A percentile compares a stretch with the other conserved stretches of the same genome.
phyloP scores from a whole-genome alignment of 2,888 invertebrate species.

The Amiota communis region DNA sequence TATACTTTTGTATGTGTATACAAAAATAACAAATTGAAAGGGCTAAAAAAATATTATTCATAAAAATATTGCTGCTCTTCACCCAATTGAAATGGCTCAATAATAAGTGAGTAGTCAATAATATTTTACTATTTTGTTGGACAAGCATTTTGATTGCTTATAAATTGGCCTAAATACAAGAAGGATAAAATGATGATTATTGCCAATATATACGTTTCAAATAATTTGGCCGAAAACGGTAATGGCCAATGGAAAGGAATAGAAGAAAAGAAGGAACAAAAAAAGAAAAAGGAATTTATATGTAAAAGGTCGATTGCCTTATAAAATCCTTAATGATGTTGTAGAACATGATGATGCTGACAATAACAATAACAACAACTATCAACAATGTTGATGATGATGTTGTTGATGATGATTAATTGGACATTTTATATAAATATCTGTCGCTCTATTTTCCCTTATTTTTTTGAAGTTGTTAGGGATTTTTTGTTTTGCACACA shows the following conservation, averaged over 20 bases:
- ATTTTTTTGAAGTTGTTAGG: neutral
- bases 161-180: constrained; percentile 49
- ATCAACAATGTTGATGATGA: neutral
- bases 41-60: too few species aligned
- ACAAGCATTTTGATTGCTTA: constrained; percentile 39
- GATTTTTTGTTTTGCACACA: neutral
- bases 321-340: neutral
- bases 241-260: neutral
- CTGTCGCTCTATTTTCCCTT: too few species aligned
- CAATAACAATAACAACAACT: too few species aligned
- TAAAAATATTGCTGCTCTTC: too few species aligned
- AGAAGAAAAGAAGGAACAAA: neutral
- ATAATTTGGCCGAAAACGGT: neutral
- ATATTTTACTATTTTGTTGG: constrained; percentile 34
- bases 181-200: constrained; percentile 19
- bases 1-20: too few species aligned
- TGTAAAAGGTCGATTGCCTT: neutral
- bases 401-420: constrained; percentile 22
- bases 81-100: neutral
- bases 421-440: constrained; percentile 16
- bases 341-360: neutral
- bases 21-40: too few species aligned
- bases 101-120: constrained; percentile 8
- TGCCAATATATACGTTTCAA: neutral
- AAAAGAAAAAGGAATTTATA: neutral